Base-by-base conservation (phyloP, 2,113 vertebrate genomes). In the Ctenodactylus gundi region DNA sequence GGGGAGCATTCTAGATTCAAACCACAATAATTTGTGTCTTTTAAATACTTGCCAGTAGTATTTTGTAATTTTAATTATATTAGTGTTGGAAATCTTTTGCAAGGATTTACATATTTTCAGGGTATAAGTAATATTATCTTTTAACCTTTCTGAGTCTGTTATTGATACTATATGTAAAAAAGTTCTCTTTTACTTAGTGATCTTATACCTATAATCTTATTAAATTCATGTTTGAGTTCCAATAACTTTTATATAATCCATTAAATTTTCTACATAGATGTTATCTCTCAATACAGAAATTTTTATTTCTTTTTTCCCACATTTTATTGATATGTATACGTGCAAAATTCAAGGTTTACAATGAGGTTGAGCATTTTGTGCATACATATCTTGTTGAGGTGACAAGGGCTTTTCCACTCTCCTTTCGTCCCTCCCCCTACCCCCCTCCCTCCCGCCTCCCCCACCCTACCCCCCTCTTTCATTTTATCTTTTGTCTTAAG, bases 171-270 rank as follows among this genome's bases (percentile, higher is more conserved):
- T 34, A n/a, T 88, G 39, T 23, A 85, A 81, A 87, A 72, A 81
- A 90, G 90, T 88, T 60, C 49, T 34, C 36, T 85, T 89, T 93
- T 90, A n/a, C 70, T 62, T 70, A 55, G 36, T 76, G 36, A 70
- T 85, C 44, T 65, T 73, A 17, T 90, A 64, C 46, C 31, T 76
- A 10, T 18, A 70, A 41, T 44, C 53, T 82, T 81, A 49, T 39
- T 70, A 88, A 88, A 49, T 14, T 84, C 46, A 55, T 53, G 44
- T 51, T 58, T 51, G 14, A n/a, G 34, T 85, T 84, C 41, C 12
- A 73, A 67, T 49, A 67, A 65, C 14, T 51, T 83, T 46, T 77
- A 29, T 41, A 21, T 76, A 90, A 57, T 34, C 17, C n/a, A 7
- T 29, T n/a, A 34, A 10, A 12, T 20, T 94, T 94, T 76, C 41